These are phyloP conservation scores for Gymnoscopelus braueri DNA, from an alignment of 2,797 vertebrate species.

Conservation along the genomic window DNA sequence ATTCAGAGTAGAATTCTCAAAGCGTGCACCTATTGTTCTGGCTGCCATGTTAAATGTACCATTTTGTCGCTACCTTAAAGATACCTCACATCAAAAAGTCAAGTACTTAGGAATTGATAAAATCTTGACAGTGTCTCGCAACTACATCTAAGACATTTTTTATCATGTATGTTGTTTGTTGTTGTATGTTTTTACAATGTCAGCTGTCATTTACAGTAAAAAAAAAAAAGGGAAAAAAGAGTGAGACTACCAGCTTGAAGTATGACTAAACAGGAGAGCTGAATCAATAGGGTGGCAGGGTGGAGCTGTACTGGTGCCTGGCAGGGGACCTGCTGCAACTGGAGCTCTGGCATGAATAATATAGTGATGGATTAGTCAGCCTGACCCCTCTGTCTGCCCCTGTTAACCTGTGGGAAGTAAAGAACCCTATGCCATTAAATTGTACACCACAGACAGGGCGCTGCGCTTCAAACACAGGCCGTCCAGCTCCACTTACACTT, in stretches of 20 bases:
- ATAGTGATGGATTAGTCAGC: slow-evolving; percentile 54
- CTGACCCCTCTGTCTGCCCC: slow-evolving; percentile 36
- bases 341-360: slow-evolving; percentile 70
- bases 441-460: slow-evolving; percentile 29
- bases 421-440: slow-evolving; percentile 43
- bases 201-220: too few relatives aligned
- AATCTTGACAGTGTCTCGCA: too few relatives aligned
- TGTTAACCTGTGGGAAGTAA: slow-evolving; percentile 43
- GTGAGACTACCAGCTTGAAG: background rate
- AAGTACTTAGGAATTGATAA: too few relatives aligned
- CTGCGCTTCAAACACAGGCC: slow-evolving; percentile 12
- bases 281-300: background rate
- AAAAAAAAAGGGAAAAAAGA: too few relatives aligned
- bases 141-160: too few relatives aligned
- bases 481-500: background rate
- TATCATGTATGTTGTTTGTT: too few relatives aligned
- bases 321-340: slow-evolving; percentile 48
- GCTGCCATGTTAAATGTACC: too few relatives aligned
- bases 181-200: too few relatives aligned
- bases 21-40: too few relatives aligned
- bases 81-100: too few relatives aligned
- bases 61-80: too few relatives aligned
- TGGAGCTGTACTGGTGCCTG: slow-evolving; percentile 14
- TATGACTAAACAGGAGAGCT: background rate
- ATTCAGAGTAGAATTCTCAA: too few relatives aligned